These are phyloP conservation scores for Hipposideros armiger DNA, from an alignment of 2,113 vertebrate species.

Conservation along the genomic window DNA sequence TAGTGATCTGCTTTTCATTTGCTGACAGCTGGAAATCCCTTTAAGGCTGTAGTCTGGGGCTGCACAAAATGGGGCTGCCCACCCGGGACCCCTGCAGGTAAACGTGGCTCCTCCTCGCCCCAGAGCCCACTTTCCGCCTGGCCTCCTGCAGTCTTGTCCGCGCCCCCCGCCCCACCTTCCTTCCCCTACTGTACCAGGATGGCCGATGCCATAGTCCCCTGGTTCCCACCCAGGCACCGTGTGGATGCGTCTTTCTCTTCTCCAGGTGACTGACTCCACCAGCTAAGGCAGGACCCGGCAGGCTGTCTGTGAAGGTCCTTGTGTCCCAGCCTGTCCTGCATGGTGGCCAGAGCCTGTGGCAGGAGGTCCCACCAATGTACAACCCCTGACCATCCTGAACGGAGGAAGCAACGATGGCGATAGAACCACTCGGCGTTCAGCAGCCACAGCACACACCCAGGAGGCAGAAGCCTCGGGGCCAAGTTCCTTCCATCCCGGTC, in stretches of 20 bases:
- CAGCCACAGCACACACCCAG: rapidly evolving
- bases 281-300: rapidly evolving
- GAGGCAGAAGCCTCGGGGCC: rapidly evolving
- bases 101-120: rapidly evolving
- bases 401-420: rapidly evolving
- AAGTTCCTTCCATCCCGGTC: rapidly evolving
- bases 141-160: rapidly evolving
- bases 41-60: not conserved
- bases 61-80: rapidly evolving
- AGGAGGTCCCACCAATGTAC: not conserved
- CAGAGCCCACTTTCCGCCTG: too few relatives aligned
- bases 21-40: not conserved
- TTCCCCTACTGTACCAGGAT: rapidly evolving
- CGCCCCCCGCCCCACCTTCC: too few relatives aligned
- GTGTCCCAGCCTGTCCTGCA: rapidly evolving
- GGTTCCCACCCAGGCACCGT: not conserved
- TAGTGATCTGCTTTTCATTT: not conserved
- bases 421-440: rapidly evolving
- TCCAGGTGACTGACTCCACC: not conserved
- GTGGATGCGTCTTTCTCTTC: too few relatives aligned
- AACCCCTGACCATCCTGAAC: rapidly evolving
- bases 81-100: rapidly evolving
- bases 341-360: rapidly evolving
- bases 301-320: rapidly evolving
- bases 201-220: rapidly evolving